Base-by-base conservation (phyloP, 2,113 vertebrate species). In the Callorhinus ursinus region DNA sequence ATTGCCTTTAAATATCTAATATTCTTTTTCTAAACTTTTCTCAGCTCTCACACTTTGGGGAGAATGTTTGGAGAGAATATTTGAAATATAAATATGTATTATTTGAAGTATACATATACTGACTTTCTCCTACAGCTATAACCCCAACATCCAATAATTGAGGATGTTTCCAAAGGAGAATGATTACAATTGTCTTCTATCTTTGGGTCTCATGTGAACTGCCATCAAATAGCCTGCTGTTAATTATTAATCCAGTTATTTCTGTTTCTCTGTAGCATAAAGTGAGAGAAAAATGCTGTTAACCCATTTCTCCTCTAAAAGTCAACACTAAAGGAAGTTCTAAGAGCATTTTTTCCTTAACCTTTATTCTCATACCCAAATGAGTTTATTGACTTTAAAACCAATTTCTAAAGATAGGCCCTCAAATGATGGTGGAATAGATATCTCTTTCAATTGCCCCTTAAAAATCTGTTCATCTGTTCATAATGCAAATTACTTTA, bases 221-320 rank as follows among this genome's bases (percentile, higher is more conserved):
- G 9, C 28, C 49, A 63, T 77, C 85, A 93, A 85, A 65, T 46
- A 55, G 13, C 7, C 10, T 83, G 57, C 22, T 98, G 22, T 71
- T 91, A 89, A 94, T 92, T 87, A 92, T 88, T 89, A 15, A 51
- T 53, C 49, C 42, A 28, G 19, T n/a, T 93, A 69, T 49, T 88
- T 72, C 19, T 84, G 6, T 26, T 72, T 79, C 71, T 80, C 51
- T 94, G 63, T 67, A 76, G 21, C 57, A 84, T 53, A 92, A 74
- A 93, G 55, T 7, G 77, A 96, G 7, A 31, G 16, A 90, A 97
- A 97, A 97, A 96, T 80, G 10, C 57, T 61, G n/a, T 14, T 55
- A 65, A 7, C 0, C 24, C 4, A 61, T 83, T 97, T 85, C 18
- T 92, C 24, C 33, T 84, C 33, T 69, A 26, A 86, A 11, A 0